Base-by-base conservation (phyloP, 2,797 vertebrate genomes). In the Brotula barbata region DNA sequence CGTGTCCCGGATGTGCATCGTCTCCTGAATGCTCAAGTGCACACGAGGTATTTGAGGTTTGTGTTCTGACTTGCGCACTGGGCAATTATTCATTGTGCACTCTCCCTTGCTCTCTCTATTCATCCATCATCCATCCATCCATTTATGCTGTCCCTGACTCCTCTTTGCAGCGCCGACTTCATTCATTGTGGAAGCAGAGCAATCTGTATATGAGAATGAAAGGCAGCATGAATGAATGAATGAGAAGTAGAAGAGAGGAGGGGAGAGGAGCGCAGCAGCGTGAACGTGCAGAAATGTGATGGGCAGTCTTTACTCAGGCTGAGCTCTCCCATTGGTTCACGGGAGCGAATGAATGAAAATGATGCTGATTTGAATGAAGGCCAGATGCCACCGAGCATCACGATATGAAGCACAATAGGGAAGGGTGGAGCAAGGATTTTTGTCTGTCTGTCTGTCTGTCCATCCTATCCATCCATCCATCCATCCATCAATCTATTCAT, bases 291-390 rank as follows among this genome's bases (percentile, higher is more conserved):
- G 37, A 54, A 36, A 43, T 17, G 14, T 28, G 17, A 49, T 21
- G 52, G 62, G 75, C 10, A 19, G 52, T n/a, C 54, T 45, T 22
- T 4, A 31, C 22, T 19, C 10, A 50, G 52, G 60, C 41, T 1
- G 5, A 68, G 62, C 41, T 13, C 46, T 54, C 45, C 28, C 34
- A 70, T 64, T 73, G 71, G 75, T 52, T 49, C 47, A 42, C 8
- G 5, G 17, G 57, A 50, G 52, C 17, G 33, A 51, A 78, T 85
- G 81, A 83, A 78, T 81, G 76, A 58, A 57, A 36, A 50, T 46
- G 46, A 47, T 33, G 52, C 21, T 71, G 68, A 76, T 64, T 70
- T 74, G 75, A 82, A 82, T 70, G 73, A 72, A 63, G 54, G 54
- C 57, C 45, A 67, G 58, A 69, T 67, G 68, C 50, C 69, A 60